These are phyloP conservation scores for Apostichopus leukothele DNA, from an alignment of 53 echinoderm and acorn worm genomes.

Conservation along the genomic window DNA sequence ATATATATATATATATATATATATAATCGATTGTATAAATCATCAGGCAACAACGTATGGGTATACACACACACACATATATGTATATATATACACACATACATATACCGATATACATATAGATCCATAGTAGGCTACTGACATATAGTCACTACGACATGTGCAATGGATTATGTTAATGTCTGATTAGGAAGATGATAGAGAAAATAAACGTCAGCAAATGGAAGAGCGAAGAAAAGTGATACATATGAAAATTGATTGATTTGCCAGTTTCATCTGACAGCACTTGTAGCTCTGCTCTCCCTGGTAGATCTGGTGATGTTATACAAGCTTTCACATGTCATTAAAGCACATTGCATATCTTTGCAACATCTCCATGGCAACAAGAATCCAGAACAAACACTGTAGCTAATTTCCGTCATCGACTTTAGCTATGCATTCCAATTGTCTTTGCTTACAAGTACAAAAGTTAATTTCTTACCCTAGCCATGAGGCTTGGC, in stretches of 20 bases:
- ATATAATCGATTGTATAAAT: no score
- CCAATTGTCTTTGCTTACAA: not conserved
- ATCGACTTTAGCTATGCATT: not conserved
- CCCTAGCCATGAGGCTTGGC: no score
- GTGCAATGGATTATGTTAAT: no score
- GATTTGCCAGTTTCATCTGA: not conserved
- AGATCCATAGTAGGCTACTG: no score
- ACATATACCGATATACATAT: no score
- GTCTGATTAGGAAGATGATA: no score
- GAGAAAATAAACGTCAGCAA: not conserved
- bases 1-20: no score
- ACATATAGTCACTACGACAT: no score
- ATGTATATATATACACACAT: no score
- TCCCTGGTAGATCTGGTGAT: not conserved
- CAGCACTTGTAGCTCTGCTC: not conserved
- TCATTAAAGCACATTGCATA: not conserved
- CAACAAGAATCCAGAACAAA: not conserved
- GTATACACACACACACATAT: no score
- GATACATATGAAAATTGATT: not conserved
- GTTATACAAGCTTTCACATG: not conserved
- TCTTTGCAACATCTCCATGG: not conserved
- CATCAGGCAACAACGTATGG: no score
- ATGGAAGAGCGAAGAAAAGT: not conserved
- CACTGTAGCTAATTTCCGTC: not conserved
- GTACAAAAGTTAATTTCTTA: not conserved